These are phyloP conservation scores for Albula goreensis DNA, from an alignment of 2,113 vertebrate genomes.

Conservation along the genomic window DNA sequence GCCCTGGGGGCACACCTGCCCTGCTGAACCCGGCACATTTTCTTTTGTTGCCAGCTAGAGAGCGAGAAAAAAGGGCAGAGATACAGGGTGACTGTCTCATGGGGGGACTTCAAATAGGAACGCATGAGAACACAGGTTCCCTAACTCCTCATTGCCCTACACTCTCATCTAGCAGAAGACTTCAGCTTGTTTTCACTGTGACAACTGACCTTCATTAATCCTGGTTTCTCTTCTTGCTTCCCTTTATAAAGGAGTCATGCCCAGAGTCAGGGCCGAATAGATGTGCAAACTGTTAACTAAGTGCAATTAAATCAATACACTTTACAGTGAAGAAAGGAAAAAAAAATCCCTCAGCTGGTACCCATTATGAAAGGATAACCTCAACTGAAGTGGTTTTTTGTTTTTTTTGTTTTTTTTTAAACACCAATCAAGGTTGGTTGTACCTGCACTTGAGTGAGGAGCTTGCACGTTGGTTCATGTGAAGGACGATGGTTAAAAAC, in stretches of 20 bases:
- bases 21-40: slow-evolving; percentile 39
- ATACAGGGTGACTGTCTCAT: neutral
- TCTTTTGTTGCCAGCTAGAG: slow-evolving; percentile 29
- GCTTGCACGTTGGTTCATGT: slow-evolving; percentile 20
- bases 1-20: slow-evolving; percentile 34
- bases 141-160: neutral
- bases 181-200: neutral
- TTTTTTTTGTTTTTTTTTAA: neutral
- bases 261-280: neutral
- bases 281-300: neutral
- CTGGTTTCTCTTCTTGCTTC: neutral
- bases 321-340: slow-evolving; percentile 11
- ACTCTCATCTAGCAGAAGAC: neutral
- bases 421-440: neutral
- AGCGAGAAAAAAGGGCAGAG: neutral
- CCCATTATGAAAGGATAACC: slow-evolving; percentile 29
- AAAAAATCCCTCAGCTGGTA: slow-evolving; percentile 15
- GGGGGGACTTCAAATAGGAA: slow-evolving; percentile 9
- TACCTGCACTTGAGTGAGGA: neutral
- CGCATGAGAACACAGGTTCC: neutral
- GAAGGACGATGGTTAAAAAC: slow-evolving; percentile 22
- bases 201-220: neutral
- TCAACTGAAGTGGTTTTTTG: neutral
- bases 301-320: slow-evolving; percentile 17
- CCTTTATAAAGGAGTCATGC: neutral